These are phyloP conservation scores for Hanleya hanleyi DNA, from an alignment of 2,888 invertebrate species.

Conservation along the genomic window DNA sequence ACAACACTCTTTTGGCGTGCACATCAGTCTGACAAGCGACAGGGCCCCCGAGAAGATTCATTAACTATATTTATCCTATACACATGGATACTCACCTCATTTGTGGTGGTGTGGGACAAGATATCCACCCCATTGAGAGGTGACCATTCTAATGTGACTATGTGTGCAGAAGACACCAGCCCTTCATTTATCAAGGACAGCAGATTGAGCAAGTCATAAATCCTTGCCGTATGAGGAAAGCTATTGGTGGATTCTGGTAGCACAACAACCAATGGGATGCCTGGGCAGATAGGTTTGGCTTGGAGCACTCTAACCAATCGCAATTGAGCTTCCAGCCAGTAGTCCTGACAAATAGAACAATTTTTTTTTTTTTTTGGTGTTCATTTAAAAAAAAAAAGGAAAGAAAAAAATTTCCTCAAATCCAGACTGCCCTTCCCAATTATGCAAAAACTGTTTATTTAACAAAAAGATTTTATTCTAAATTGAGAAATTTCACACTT, in stretches of 20 bases:
- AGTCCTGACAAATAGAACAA: slow-evolving; percentile 30
- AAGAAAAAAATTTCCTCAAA: background rate
- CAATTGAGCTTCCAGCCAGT: slow-evolving; percentile 48
- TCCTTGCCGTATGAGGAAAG: background rate
- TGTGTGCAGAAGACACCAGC: slow-evolving; percentile 43
- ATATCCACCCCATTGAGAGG: background rate
- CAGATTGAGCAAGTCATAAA: slow-evolving; percentile 33
- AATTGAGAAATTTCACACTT: too few species aligned
- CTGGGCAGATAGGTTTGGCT: slow-evolving; percentile 47
- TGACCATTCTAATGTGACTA: slow-evolving; percentile 31
- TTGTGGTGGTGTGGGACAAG: too few species aligned
- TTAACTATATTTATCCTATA: too few species aligned
- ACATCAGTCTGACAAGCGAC: too few species aligned
- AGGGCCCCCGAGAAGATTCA: too few species aligned
- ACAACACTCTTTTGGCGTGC: too few species aligned
- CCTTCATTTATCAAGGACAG: slow-evolving; percentile 39
- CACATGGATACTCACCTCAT: too few species aligned
- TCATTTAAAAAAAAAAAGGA: background rate
- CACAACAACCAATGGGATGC: slow-evolving; percentile 58
- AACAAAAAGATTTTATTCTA: too few species aligned
- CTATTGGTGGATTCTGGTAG: slow-evolving; percentile 39
- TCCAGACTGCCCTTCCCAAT: too few species aligned
- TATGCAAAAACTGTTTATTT: too few species aligned
- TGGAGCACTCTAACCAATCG: slow-evolving; percentile 49
- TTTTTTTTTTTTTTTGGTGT: too few species aligned